Conservation (phyloP, 2,113 vertebrate genomes). For the Gallinago paraguaiae region DNA sequence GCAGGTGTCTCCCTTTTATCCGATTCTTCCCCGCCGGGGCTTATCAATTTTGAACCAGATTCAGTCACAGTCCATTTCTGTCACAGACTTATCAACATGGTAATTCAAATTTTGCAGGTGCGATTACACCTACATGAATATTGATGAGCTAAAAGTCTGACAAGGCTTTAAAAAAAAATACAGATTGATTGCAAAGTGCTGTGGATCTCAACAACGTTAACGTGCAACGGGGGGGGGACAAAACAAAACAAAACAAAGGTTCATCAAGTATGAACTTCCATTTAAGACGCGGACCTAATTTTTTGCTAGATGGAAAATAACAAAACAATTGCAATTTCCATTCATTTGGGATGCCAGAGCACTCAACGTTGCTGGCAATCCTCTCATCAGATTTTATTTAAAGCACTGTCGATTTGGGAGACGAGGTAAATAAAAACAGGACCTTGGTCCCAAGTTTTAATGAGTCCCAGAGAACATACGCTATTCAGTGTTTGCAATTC, state of each 20-base stretch:
- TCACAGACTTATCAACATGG: background rate
- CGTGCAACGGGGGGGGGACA: background rate
- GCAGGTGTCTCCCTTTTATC: background rate
- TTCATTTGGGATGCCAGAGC: background rate
- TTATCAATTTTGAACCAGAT: background rate
- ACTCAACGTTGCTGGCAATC: background rate
- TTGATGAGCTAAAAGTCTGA: background rate
- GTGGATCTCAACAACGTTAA: rapidly evolving
- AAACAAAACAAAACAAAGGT: background rate
- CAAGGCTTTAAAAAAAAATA: background rate
- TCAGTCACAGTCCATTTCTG: background rate
- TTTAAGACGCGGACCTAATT: background rate
- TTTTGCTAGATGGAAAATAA: background rate
- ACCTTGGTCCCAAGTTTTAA: background rate
- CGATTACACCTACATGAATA: background rate
- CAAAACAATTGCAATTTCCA: background rate
- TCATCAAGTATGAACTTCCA: background rate
- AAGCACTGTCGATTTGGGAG: background rate
- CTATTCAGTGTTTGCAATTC: background rate
- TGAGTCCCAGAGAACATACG: background rate
- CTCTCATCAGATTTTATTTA: background rate
- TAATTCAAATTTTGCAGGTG: background rate
- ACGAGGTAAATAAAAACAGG: background rate
- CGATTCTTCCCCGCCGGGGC: background rate
- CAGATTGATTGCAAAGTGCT: background rate